Percentiles rank a stretch among this genome's conserved stretches.
These are phyloP conservation scores for Stenichneumon culpator DNA, from an alignment of 2,888 invertebrate genomes.

Conservation along the genomic window DNA sequence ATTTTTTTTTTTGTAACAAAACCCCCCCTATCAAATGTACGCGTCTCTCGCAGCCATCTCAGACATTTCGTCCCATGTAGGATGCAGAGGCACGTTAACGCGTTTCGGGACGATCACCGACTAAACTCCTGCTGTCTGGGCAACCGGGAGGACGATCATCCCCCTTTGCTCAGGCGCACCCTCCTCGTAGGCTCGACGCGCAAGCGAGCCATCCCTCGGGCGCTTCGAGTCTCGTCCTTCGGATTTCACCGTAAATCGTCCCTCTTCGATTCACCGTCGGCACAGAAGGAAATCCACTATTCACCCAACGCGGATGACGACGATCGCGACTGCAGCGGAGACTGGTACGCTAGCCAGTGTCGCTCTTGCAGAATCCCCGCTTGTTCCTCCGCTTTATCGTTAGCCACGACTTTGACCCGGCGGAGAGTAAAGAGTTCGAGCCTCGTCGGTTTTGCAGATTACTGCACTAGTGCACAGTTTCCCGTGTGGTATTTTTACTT, in stretches of 20 bases:
- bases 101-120: constrained; percentile 81
- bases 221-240: constrained; percentile 30
- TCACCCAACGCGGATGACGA: background rate
- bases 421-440: background rate
- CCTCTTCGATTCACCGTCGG: background rate
- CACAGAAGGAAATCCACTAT: background rate
- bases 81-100: constrained; percentile 76
- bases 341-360: background rate
- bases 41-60: constrained; percentile 76
- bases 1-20: constrained; percentile 24
- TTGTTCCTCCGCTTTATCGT: background rate
- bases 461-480: background rate
- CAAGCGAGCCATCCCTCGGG: constrained; percentile 49
- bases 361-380: background rate
- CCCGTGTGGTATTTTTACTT: background rate
- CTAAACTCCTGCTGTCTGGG: constrained; percentile 80
- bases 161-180: constrained; percentile 70
- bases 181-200: constrained; percentile 59
- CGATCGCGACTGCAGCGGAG: background rate
- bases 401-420: background rate
- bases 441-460: constrained; percentile 8
- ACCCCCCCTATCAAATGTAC: constrained; percentile 77
- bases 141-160: constrained; percentile 77
- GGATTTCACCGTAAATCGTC: background rate
- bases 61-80: constrained; percentile 68